Evolutionary conservation across 2,888 invertebrate genomes (phyloP).

Genomic region (Sesia apiformis): DNA sequence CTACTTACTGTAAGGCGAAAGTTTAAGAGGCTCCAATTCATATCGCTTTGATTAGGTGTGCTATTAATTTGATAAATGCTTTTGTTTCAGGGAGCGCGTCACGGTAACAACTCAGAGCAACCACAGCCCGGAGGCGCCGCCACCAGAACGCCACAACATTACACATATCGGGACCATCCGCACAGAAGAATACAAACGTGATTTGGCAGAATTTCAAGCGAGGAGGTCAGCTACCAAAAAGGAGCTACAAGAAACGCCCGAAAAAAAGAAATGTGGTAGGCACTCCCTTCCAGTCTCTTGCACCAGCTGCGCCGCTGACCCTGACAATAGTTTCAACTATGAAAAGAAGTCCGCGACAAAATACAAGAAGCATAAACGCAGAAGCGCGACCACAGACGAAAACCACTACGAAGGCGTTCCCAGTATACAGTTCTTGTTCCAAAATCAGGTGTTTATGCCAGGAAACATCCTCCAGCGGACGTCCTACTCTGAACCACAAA

Average conservation of each 20-base stretch:
- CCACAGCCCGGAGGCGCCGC: slow-evolving; percentile 8
- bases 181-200: slow-evolving; percentile 64
- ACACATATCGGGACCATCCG: slow-evolving; percentile 52
- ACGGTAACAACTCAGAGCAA: slow-evolving; percentile 42
- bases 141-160: slow-evolving; percentile 13
- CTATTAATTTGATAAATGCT: no score
- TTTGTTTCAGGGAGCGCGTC: slow-evolving; percentile 47
- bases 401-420: slow-evolving; percentile 37
- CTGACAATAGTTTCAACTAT: slow-evolving; percentile 56
- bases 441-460: slow-evolving; percentile 69
- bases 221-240: slow-evolving; percentile 43
- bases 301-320: slow-evolving; percentile 49
- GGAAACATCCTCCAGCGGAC: slow-evolving; percentile 38
- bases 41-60: no score
- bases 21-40: no score
- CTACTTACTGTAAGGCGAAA: no score
- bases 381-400: slow-evolving; percentile 38
- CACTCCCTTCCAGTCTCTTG: slow-evolving; percentile 59
- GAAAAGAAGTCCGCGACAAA: slow-evolving; percentile 58
- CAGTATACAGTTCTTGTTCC: slow-evolving; percentile 65
- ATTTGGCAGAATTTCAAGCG: slow-evolving; percentile 65
- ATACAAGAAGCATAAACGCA: slow-evolving; percentile 53
- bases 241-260: slow-evolving; percentile 39
- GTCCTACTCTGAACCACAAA: slow-evolving; percentile 44
- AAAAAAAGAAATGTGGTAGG: slow-evolving; percentile 54